These are phyloP conservation scores for Pachyrhynchus sulphureomaculatus DNA, from an alignment of 1,140 invertebrate species.

Conservation along the genomic window DNA sequence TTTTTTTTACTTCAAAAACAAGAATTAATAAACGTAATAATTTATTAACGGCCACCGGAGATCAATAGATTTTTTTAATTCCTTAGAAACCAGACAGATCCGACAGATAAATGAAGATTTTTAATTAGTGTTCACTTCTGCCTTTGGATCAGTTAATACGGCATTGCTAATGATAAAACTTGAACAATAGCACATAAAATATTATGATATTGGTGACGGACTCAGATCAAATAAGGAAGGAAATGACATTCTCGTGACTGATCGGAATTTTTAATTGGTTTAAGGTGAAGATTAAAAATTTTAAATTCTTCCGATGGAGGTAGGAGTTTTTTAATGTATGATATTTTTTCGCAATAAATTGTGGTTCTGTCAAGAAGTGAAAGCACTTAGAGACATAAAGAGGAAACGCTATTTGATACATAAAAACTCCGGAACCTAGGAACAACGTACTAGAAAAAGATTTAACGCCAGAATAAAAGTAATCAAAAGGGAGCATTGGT, in stretches of 20 bases:
- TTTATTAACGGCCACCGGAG: conserved; percentile 2
- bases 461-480: too few species aligned
- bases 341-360: too few species aligned
- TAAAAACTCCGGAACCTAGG: too few species aligned
- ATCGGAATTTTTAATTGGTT: conserved; percentile 16
- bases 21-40: conserved; percentile 20
- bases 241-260: conserved; percentile 11
- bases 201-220: conserved; percentile 17
- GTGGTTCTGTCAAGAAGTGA: too few species aligned
- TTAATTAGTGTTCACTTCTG: conserved; percentile 24
- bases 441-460: too few species aligned
- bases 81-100: conserved; percentile 13
- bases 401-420: too few species aligned
- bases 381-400: too few species aligned
- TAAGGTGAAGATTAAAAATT: conserved; percentile 21
- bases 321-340: too few species aligned
- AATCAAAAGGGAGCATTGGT: too few species aligned
- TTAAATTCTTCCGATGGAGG: background rate
- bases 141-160: conserved; percentile 14
- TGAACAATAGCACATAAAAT: conserved; percentile 19
- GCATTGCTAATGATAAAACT: conserved; percentile 9
- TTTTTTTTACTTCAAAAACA: conserved; percentile 9
- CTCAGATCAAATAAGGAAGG: conserved; percentile 9
- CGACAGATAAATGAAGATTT: conserved; percentile 3
- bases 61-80: conserved; percentile 24